These are phyloP conservation scores for Phycodurus eques DNA, from an alignment of 2,113 vertebrate species.

Conservation along the genomic window DNA sequence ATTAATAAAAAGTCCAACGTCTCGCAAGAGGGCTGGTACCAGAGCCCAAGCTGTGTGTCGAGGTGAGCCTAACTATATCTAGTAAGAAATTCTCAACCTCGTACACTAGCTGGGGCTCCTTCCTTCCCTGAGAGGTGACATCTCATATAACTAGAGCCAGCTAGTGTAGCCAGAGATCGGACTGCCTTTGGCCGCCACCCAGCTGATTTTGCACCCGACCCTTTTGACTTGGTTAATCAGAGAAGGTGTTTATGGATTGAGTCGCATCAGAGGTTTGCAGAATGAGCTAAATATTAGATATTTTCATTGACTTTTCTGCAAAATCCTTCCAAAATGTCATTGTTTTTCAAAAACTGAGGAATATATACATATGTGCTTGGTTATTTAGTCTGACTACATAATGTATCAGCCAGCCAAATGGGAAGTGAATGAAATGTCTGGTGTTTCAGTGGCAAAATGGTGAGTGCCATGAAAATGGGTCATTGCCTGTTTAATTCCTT, in stretches of 20 bases:
- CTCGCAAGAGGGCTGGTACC: no score
- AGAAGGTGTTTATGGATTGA: background rate
- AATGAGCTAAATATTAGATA: background rate
- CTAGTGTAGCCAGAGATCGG: no score
- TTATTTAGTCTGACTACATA: background rate
- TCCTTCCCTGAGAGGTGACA: no score
- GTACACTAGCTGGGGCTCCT: no score
- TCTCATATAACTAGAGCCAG: no score
- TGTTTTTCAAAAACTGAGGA: background rate
- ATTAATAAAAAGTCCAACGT: no score
- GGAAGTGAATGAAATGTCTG: background rate
- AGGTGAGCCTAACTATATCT: no score
- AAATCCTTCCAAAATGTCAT: background rate
- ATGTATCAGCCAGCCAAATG: background rate
- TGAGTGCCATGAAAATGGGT: slow-evolving; percentile 29
- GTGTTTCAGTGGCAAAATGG: background rate
- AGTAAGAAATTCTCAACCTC: no score
- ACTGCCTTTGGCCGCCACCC: no score
- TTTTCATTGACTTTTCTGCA: background rate
- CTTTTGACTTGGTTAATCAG: no score
- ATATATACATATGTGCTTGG: background rate
- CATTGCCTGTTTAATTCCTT: slow-evolving; percentile 30
- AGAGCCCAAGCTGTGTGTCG: no score
- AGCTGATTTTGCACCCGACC: no score
- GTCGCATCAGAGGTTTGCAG: background rate